A percentile compares a stretch with the other conserved stretches of the same genome.
Evolutionary conservation across 2,888 invertebrate genomes (phyloP).

Genomic region (Leptothorax acervorum): DNA sequence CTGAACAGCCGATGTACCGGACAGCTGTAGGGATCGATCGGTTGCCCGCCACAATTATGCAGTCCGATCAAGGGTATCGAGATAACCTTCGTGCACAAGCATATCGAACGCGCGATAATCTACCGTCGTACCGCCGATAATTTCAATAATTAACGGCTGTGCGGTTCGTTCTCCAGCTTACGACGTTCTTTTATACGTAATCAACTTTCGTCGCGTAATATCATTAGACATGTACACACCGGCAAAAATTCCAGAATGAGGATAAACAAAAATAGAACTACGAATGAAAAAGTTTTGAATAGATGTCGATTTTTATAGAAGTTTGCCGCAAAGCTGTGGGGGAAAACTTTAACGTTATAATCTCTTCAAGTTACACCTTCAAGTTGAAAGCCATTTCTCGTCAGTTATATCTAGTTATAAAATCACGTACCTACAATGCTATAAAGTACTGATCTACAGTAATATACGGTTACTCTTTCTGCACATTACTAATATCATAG

Average conservation of each 20-base stretch:
- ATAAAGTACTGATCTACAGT: constrained; percentile 12
- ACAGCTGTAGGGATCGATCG: constrained; percentile 67
- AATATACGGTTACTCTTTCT: background rate
- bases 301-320: background rate
- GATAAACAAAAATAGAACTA: background rate
- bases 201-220: constrained; percentile 1
- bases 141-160: constrained; percentile 44
- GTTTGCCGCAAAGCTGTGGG: background rate
- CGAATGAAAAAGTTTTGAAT: constrained; percentile 12
- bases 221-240: background rate
- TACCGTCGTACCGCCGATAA: constrained; percentile 36
- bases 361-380: background rate
- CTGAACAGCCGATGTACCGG: constrained; percentile 51
- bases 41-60: constrained; percentile 60
- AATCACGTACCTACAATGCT: background rate
- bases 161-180: background rate
- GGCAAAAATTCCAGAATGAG: background rate
- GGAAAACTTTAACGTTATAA: background rate
- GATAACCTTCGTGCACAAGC: constrained; percentile 42
- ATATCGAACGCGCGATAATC: constrained; percentile 50
- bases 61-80: constrained; percentile 63
- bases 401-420: constrained; percentile 1
- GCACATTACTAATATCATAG: background rate
- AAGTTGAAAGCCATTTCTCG: constrained; percentile 8
- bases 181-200: background rate